Conservation (phyloP, 2,888 invertebrate species). For the Frankliniella intonsa region DNA sequence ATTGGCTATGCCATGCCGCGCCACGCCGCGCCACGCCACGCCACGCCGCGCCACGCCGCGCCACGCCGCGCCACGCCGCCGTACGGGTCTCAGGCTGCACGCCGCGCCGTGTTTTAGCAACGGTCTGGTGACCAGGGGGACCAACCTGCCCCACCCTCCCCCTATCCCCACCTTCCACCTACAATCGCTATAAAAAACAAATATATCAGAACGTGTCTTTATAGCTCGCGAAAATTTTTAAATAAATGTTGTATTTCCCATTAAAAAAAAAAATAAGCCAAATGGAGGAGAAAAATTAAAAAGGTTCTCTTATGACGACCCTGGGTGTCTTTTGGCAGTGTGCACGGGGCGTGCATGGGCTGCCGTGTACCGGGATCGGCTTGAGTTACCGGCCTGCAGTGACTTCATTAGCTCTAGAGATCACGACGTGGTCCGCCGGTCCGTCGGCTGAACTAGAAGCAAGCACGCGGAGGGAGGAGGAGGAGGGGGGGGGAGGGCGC, state of each 20-base stretch:
- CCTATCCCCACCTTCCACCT: no score
- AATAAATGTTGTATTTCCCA: no score
- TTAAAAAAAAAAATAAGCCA: no score
- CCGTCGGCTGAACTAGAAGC: neutral
- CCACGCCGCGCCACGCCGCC: neutral
- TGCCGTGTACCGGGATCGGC: neutral
- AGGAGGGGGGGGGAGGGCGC: neutral
- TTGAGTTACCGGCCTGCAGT: conserved; percentile 16
- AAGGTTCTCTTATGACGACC: neutral
- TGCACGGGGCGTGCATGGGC: neutral
- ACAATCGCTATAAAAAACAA: no score
- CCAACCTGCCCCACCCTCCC: no score
- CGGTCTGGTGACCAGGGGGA: neutral
- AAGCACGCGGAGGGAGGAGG: neutral
- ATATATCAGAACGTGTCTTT: no score
- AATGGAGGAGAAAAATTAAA: no score
- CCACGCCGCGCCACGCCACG: neutral
- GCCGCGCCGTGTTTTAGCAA: neutral
- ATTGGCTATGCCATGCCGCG: neutral
- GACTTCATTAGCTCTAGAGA: conserved; percentile 24
- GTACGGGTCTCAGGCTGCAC: neutral
- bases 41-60: neutral
- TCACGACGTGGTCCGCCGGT: conserved; percentile 18
- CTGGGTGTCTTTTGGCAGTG: neutral
- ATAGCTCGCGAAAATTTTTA: neutral